phyloP scores from a whole-genome alignment of 2,797 vertebrate species.

The Pseudocheirus occidentalis region DNA sequence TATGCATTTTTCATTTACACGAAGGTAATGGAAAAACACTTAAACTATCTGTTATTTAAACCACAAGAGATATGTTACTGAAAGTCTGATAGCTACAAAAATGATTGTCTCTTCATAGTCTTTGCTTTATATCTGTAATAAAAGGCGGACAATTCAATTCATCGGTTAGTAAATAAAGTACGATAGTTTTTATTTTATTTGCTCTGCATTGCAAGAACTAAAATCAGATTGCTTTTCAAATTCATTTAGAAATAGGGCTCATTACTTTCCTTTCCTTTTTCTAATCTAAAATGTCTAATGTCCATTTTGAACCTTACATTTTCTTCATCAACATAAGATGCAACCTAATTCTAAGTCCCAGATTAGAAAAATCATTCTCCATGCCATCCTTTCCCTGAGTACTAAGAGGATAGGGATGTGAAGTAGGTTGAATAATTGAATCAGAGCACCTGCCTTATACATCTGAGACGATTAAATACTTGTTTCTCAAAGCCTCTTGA shows the following conservation, averaged over 20 bases:
- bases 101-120: conserved; percentile 96
- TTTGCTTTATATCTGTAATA: conserved; percentile 95
- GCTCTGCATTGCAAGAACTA: conserved; percentile 83
- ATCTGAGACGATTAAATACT: conserved; percentile 66
- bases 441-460: conserved; percentile 65
- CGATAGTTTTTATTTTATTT: conserved; percentile 87
- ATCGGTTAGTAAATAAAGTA: conserved; percentile 94
- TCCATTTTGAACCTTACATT: conserved; percentile 75
- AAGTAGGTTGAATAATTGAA: conserved; percentile 68
- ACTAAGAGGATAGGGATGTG: conserved; percentile 71
- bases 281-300: conserved; percentile 78
- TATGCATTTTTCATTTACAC: conserved; percentile 92
- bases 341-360: conserved; percentile 78
- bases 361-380: conserved; percentile 79
- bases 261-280: conserved; percentile 81
- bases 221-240: conserved; percentile 87
- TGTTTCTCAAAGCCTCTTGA: conserved; percentile 66
- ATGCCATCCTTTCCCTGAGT: conserved; percentile 71
- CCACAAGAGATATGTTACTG: conserved; percentile 94
- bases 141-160: conserved; percentile 96
- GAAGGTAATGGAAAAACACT: conserved; percentile 91
- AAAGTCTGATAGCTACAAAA: conserved; percentile 93
- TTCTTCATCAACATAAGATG: conserved; percentile 77
- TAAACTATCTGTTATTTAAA: conserved; percentile 95
- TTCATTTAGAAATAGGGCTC: conserved; percentile 84